A percentile compares a stretch with the other conserved stretches of the same genome.
phyloP scores from a whole-genome alignment of 2,888 invertebrate genomes.

The Macrosoma leucophasiata region DNA sequence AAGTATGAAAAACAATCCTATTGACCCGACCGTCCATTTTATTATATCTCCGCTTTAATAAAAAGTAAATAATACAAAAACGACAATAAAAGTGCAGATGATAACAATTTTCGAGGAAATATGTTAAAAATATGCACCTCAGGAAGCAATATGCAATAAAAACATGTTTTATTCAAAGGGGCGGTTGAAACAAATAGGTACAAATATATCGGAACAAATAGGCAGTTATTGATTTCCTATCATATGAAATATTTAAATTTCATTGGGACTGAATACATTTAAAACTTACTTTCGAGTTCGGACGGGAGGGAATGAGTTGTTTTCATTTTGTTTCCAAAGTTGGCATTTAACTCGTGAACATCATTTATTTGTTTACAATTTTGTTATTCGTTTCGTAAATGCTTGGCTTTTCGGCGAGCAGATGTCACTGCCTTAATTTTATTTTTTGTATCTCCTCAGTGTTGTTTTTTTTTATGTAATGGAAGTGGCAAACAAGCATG shows the following conservation, averaged over 20 bases:
- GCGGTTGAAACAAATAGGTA: constrained; percentile 52
- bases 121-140: constrained; percentile 64
- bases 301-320: constrained; percentile 3
- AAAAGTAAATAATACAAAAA: constrained; percentile 30
- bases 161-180: constrained; percentile 65
- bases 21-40: no score
- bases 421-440: neutral
- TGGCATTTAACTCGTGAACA: neutral
- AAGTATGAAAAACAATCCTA: constrained; percentile 9
- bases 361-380: neutral
- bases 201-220: constrained; percentile 16
- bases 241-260: constrained; percentile 20
- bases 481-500: no score
- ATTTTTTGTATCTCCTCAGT: no score
- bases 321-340: neutral
- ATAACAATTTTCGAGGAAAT: constrained; percentile 41
- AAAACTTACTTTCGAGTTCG: neutral
- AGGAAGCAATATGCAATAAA: constrained; percentile 57
- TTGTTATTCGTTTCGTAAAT: neutral
- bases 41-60: no score
- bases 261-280: no score
- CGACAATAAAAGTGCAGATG: constrained; percentile 58
- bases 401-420: neutral
- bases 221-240: constrained; percentile 24
- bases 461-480: no score